Conservation (phyloP, 2,888 invertebrate species). For the Tetramorium bicarinatum region DNA sequence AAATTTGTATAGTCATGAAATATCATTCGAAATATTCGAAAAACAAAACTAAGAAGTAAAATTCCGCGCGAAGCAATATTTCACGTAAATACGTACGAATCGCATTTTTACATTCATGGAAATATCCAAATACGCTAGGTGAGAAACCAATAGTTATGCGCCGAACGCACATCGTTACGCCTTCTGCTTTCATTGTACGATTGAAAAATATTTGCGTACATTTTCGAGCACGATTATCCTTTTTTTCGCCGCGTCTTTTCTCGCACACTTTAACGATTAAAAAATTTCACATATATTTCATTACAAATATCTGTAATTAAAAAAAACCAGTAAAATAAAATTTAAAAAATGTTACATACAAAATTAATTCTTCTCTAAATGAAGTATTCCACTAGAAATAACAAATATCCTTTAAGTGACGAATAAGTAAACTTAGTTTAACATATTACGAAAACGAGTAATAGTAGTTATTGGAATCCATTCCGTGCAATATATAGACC, state of each 20-base stretch:
- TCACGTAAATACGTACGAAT: constrained; percentile 31
- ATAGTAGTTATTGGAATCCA: constrained; percentile 22
- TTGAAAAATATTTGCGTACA: constrained; percentile 50
- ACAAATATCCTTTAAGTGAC: constrained; percentile 10
- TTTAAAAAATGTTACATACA: not conserved
- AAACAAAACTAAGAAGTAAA: constrained; percentile 26
- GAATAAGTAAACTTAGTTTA: constrained; percentile 34
- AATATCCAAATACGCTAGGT: constrained; percentile 45
- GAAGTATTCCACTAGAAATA: not conserved
- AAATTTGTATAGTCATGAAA: not conserved
- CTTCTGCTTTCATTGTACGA: constrained; percentile 45
- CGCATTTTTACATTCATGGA: constrained; percentile 48
- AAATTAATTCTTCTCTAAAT: not conserved
- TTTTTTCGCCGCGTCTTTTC: constrained; percentile 26
- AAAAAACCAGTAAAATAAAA: not conserved
- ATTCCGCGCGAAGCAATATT: constrained; percentile 23
- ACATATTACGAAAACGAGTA: constrained; percentile 17
- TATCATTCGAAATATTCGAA: not conserved
- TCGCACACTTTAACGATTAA: not conserved
- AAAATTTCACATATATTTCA: constrained; percentile 23
- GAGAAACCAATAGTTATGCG: constrained; percentile 43
- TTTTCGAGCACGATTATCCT: constrained; percentile 28
- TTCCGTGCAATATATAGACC: not conserved
- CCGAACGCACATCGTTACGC: not conserved
- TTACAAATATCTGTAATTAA: not conserved